Evolutionary conservation across 2,113 vertebrate species (phyloP).

Genomic region (Lamprotornis superbus): DNA sequence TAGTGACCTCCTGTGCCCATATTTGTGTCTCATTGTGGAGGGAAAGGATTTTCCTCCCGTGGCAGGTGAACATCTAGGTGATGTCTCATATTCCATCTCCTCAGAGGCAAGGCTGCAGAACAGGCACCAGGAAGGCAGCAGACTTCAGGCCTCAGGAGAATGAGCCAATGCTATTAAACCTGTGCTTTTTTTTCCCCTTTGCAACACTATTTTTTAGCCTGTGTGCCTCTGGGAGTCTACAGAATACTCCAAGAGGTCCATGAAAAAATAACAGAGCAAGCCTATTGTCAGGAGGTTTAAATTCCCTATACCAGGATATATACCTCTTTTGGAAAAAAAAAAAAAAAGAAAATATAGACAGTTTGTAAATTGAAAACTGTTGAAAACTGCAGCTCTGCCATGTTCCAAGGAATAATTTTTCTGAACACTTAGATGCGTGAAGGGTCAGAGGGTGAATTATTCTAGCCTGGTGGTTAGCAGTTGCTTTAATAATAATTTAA

Average conservation of each 20-base stretch:
- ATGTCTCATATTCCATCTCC: slow-evolving; percentile 4
- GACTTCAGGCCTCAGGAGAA: neutral
- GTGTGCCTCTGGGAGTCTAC: neutral
- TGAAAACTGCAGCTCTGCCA: slow-evolving; percentile 10
- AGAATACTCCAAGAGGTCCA: neutral
- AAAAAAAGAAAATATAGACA: neutral
- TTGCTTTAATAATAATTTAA: neutral
- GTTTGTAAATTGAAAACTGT: slow-evolving; percentile 26
- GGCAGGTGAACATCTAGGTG: slow-evolving; percentile 24
- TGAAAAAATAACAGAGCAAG: slow-evolving; percentile 3
- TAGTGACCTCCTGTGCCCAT: slow-evolving; percentile 41
- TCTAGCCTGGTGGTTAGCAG: neutral
- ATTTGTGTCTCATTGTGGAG: neutral
- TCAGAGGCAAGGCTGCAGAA: neutral
- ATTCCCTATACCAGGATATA: neutral
- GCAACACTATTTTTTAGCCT: neutral
- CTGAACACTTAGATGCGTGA: neutral
- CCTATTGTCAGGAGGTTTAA: neutral
- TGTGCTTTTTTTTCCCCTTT: neutral
- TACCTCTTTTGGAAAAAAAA: neutral
- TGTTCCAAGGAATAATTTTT: neutral
- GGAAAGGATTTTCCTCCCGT: slow-evolving; percentile 42
- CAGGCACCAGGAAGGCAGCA: neutral
- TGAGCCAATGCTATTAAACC: neutral
- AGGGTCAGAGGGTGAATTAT: neutral